A percentile compares a stretch with the other conserved stretches of the same genome.
Evolutionary conservation across 2,113 vertebrate species (phyloP).

Genomic region (Ancistrus triradiatus): DNA sequence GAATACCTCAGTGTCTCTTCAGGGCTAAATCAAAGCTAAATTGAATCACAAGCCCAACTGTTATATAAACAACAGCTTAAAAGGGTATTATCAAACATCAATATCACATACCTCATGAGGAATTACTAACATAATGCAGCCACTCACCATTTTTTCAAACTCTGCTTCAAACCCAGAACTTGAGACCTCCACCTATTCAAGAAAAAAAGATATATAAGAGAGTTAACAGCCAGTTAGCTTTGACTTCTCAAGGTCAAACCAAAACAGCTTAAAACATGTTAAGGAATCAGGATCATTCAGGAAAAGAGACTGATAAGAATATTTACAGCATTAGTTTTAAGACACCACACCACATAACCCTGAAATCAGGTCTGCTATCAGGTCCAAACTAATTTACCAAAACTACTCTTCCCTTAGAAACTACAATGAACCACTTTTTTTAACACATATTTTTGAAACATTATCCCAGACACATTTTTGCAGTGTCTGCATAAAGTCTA

Average conservation of each 20-base stretch:
- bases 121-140: conserved; percentile 4
- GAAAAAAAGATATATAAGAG: conserved; percentile 27
- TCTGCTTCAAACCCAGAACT: conserved; percentile 73
- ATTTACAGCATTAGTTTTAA: background rate
- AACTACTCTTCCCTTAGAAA: no score
- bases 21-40: no score
- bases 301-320: conserved; percentile 32
- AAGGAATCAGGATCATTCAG: conserved; percentile 16
- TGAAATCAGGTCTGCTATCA: background rate
- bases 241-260: no score
- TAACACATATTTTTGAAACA: background rate
- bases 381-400: background rate
- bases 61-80: no score
- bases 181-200: conserved; percentile 63
- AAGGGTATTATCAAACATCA: no score
- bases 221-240: background rate
- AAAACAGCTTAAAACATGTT: conserved; percentile 7
- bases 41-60: no score
- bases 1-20: no score
- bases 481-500: no score
- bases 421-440: background rate
- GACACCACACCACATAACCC: no score
- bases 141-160: conserved; percentile 78
- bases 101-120: no score
- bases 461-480: background rate